Conservation (phyloP, 2,888 invertebrate species). For the Syrphus vitripennis region DNA sequence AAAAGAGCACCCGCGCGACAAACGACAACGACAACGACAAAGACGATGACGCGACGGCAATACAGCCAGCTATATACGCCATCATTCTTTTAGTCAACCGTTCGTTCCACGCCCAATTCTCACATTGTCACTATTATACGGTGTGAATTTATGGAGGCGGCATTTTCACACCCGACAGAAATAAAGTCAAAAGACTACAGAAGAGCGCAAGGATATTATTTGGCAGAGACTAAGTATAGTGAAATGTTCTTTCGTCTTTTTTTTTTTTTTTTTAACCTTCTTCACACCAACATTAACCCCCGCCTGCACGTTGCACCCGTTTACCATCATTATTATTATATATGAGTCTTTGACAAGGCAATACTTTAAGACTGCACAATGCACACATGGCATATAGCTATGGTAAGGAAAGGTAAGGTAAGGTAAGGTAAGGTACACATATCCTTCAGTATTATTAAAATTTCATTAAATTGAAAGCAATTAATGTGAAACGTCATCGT, state of each 20-base stretch:
- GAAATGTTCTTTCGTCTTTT: neutral
- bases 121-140: neutral
- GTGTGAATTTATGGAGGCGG: neutral
- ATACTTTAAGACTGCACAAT: neutral
- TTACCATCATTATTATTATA: neutral
- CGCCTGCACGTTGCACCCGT: neutral
- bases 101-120: slow-evolving; percentile 1
- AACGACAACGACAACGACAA: neutral
- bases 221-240: neutral
- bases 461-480: slow-evolving; percentile 79
- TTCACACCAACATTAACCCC: neutral
- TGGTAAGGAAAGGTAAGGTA: too few species aligned
- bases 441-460: slow-evolving; percentile 76
- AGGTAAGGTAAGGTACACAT: neutral
- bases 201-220: neutral
- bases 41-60: too few species aligned
- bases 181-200: neutral
- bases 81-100: neutral
- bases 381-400: too few species aligned
- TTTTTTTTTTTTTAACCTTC: neutral
- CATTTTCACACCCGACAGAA: neutral
- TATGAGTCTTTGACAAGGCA: neutral
- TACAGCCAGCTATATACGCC: neutral
- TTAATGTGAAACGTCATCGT: slow-evolving; percentile 74
- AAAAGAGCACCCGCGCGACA: slow-evolving; percentile 6